These are phyloP conservation scores for Hemichromis elongatus DNA, from an alignment of 2,113 vertebrate genomes.

Conservation along the genomic window DNA sequence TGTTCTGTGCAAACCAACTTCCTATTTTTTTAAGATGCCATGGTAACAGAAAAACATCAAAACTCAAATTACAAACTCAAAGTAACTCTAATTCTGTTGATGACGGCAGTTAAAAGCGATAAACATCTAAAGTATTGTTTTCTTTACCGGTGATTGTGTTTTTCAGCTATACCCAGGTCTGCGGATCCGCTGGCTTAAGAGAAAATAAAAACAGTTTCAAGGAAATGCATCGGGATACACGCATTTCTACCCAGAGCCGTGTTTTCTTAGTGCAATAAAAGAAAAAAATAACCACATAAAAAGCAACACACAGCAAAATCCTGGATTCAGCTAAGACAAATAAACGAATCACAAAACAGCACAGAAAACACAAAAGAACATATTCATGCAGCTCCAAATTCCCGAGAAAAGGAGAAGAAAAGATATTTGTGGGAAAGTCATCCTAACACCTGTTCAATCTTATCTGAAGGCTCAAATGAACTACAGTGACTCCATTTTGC, in stretches of 20 bases:
- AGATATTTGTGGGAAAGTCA: conserved; percentile 12
- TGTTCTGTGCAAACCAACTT: not conserved
- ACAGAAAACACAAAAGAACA: not conserved
- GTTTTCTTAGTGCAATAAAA: not conserved
- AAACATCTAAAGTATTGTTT: conserved; percentile 7
- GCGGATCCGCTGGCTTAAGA: not conserved
- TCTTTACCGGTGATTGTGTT: conserved; percentile 9
- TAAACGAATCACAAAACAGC: not conserved
- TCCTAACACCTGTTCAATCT: conserved; percentile 48
- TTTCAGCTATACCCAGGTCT: not conserved
- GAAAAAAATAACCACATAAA: not conserved
- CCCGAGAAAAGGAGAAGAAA: conserved; percentile 2
- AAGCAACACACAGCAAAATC: not conserved
- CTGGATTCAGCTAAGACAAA: not conserved
- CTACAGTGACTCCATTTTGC: conserved; percentile 34
- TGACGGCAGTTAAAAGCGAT: conserved; percentile 26
- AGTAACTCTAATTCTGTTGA: not conserved
- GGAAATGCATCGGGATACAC: not conserved
- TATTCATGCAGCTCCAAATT: not conserved
- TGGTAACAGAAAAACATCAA: not conserved
- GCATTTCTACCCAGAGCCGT: not conserved
- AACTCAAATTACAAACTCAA: not conserved
- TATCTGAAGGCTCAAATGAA: conserved; percentile 32
- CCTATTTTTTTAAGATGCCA: not conserved
- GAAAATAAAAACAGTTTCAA: not conserved